phyloP scores from a whole-genome alignment of 2,113 vertebrate genomes.

The Menidia beryllina region DNA sequence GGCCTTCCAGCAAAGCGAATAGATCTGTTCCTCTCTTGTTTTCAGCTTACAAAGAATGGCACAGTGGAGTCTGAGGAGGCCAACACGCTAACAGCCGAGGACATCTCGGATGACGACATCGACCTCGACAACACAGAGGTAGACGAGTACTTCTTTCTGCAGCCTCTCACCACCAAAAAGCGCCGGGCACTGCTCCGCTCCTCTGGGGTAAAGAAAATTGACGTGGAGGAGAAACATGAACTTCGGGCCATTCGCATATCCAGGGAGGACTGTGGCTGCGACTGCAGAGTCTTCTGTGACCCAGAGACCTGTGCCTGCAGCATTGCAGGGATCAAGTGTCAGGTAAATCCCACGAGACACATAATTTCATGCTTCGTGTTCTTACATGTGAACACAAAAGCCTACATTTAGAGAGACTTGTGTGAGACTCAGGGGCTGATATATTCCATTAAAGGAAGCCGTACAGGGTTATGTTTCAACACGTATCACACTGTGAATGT shows the following conservation, averaged over 20 bases:
- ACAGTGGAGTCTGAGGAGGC: slow-evolving; percentile 96
- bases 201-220: slow-evolving; percentile 97
- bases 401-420: slow-evolving; percentile 4
- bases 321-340: slow-evolving; percentile 97
- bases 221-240: slow-evolving; percentile 97
- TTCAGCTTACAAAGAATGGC: slow-evolving; percentile 96
- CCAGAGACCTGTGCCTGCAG: slow-evolving; percentile 98
- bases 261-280: slow-evolving; percentile 96
- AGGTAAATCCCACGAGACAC: slow-evolving; percentile 81
- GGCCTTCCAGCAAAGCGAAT: slow-evolving; percentile 1
- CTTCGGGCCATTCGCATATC: slow-evolving; percentile 94
- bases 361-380: neutral
- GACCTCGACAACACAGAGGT: slow-evolving; percentile 99
- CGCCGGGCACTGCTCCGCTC: slow-evolving; percentile 90
- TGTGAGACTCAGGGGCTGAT: neutral
- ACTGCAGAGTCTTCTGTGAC: slow-evolving; percentile 96
- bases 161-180: slow-evolving; percentile 97
- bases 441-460: neutral
- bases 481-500: slow-evolving; percentile 2
- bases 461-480: neutral
- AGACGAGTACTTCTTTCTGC: slow-evolving; percentile 98
- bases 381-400: slow-evolving; percentile 6
- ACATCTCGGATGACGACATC: slow-evolving; percentile 98
- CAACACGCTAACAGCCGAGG: slow-evolving; percentile 91
- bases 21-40: slow-evolving; percentile 33